Conservation (phyloP, 2,113 vertebrate genomes). For the Anarhynchus alexandrinus region DNA sequence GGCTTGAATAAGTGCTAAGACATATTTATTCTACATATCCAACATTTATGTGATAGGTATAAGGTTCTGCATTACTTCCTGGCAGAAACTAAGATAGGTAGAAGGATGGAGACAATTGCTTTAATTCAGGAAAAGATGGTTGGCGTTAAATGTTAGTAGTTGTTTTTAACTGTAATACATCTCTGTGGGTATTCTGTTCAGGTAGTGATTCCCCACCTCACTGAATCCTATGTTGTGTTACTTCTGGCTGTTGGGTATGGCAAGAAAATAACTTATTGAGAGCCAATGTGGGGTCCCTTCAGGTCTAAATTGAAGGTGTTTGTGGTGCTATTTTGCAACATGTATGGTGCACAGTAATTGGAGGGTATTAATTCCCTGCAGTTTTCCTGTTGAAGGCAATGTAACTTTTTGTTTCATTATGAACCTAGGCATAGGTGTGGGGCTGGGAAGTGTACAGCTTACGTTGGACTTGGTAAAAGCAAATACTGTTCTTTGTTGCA, state of each 20-base stretch:
- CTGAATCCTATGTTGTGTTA: neutral
- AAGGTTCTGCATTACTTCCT: neutral
- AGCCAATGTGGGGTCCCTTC: neutral
- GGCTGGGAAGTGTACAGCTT: neutral
- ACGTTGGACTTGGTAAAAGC: neutral
- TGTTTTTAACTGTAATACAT: neutral
- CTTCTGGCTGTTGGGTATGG: neutral
- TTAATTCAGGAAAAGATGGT: neutral
- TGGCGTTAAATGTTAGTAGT: neutral
- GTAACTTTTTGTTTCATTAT: neutral
- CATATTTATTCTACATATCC: neutral
- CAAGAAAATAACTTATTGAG: neutral
- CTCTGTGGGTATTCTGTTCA: neutral
- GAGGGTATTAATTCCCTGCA: neutral
- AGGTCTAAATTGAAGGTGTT: neutral
- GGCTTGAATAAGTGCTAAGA: neutral
- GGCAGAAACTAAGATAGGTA: neutral
- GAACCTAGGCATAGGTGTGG: neutral
- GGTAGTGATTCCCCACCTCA: neutral
- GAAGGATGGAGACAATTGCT: neutral
- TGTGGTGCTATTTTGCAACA: neutral
- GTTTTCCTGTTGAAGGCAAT: neutral
- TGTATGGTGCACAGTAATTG: neutral
- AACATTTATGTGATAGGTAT: neutral
- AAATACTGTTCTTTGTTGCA: neutral